phyloP scores from a whole-genome alignment of 2,797 vertebrate species.

The Potorous gilbertii region DNA sequence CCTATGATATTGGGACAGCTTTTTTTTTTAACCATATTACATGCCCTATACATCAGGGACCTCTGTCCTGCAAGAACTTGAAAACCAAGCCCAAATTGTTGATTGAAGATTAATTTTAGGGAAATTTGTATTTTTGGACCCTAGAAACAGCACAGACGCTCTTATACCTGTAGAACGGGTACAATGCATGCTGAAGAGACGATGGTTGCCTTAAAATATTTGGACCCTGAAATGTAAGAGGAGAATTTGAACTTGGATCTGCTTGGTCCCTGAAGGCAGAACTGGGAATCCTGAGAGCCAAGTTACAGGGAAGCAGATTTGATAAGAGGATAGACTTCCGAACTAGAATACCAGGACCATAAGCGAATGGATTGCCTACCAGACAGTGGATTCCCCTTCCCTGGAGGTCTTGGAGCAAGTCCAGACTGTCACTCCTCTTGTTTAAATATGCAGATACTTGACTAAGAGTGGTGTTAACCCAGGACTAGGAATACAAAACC shows the following conservation, averaged over 20 bases:
- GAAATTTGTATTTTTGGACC: background rate
- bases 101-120: slow-evolving; percentile 27
- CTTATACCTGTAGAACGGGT: background rate
- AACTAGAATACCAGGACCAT: background rate
- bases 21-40: background rate
- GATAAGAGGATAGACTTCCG: background rate
- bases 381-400: background rate
- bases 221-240: background rate
- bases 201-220: background rate
- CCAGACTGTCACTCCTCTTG: background rate
- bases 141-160: slow-evolving; percentile 23
- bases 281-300: background rate
- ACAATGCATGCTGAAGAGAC: background rate
- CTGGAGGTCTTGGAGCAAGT: background rate
- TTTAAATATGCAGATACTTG: background rate
- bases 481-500: background rate
- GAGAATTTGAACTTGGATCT: background rate
- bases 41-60: background rate
- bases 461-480: background rate
- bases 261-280: background rate
- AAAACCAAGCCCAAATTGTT: background rate
- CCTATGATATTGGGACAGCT: slow-evolving; percentile 25
- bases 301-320: background rate
- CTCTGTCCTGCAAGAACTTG: background rate
- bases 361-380: background rate